phyloP scores from a whole-genome alignment of 2,797 vertebrate species.

The Leuciscus waleckii region DNA sequence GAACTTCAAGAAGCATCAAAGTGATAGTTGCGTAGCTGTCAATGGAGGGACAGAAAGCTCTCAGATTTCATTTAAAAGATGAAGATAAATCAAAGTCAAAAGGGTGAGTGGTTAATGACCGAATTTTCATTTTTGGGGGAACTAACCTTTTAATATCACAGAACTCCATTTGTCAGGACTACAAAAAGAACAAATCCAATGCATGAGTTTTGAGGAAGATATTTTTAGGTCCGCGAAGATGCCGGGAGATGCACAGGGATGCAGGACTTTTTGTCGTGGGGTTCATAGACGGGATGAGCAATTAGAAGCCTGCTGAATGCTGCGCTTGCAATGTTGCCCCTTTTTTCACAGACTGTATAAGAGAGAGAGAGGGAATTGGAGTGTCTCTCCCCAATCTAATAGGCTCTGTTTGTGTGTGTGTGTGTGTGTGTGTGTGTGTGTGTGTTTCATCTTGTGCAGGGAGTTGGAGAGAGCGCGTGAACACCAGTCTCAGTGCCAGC shows the following conservation, averaged over 20 bases:
- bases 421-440: conserved; percentile 51
- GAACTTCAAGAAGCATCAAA: neutral
- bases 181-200: conserved; percentile 5
- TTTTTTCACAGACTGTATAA: conserved; percentile 33
- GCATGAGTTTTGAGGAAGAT: conserved; percentile 27
- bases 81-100: neutral
- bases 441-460: conserved; percentile 70
- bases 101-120: neutral
- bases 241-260: conserved; percentile 6
- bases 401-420: conserved; percentile 31
- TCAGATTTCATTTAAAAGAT: no score
- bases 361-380: conserved; percentile 35
- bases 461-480: conserved; percentile 77
- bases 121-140: neutral
- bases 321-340: conserved; percentile 38
- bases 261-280: conserved; percentile 18
- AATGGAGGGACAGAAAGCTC: neutral
- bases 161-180: conserved; percentile 9
- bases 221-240: conserved; percentile 10
- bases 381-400: conserved; percentile 33
- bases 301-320: conserved; percentile 45
- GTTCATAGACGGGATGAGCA: conserved; percentile 49
- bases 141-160: conserved; percentile 14
- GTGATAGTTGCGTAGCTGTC: neutral
- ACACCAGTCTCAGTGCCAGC: conserved; percentile 78